A percentile compares a stretch with the other conserved stretches of the same genome.
These are phyloP conservation scores for Thysanoteuthis rhombus DNA, from an alignment of 2,888 invertebrate species.

Conservation along the genomic window DNA sequence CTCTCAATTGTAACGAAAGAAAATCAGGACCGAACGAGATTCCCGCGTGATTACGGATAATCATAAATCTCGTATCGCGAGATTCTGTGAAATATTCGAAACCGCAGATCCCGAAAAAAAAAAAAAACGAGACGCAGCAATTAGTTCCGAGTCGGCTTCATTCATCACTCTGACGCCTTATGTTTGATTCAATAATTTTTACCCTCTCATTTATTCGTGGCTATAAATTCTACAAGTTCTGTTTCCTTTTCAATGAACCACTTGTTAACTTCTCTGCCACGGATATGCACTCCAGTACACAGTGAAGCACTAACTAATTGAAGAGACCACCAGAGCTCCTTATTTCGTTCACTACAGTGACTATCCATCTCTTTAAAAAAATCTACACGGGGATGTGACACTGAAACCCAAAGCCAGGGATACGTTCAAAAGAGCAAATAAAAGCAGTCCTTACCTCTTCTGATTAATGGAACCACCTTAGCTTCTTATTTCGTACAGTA, in stretches of 20 bases:
- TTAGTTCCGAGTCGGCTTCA: background rate
- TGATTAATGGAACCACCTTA: no score
- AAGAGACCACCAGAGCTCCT: no score
- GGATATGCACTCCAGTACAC: background rate
- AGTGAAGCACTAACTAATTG: background rate
- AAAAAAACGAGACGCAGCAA: background rate
- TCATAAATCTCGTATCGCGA: background rate
- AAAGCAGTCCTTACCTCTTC: no score
- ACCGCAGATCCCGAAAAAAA: no score
- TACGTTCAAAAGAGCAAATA: no score
- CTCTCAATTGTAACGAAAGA: background rate
- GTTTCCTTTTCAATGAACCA: background rate
- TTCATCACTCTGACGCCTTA: background rate
- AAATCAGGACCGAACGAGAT: background rate
- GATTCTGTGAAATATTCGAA: background rate
- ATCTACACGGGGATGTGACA: no score
- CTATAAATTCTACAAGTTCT: background rate
- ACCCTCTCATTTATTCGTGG: background rate
- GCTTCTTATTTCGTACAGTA: no score
- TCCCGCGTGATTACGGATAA: background rate
- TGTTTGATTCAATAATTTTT: background rate
- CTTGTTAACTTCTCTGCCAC: background rate
- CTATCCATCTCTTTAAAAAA: no score
- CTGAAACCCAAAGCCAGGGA: no score
- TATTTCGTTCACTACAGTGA: no score